phyloP scores from a whole-genome alignment of 1,140 invertebrate genomes.

The Drosophila lowei region DNA sequence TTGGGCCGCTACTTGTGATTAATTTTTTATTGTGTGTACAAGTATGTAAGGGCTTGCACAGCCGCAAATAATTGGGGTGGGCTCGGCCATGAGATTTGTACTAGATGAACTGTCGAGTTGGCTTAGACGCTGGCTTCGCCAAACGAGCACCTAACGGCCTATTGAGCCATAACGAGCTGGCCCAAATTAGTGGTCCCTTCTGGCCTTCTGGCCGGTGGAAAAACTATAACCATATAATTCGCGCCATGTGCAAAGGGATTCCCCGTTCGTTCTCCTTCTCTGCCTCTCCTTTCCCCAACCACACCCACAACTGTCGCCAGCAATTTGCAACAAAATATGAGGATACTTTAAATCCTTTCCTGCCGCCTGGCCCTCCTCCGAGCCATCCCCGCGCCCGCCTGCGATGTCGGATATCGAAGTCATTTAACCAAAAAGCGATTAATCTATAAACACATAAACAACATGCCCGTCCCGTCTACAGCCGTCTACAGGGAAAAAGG shows the following conservation, averaged over 20 bases:
- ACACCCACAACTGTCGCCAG: conserved; percentile 1
- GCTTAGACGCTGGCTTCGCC: conserved; percentile 1
- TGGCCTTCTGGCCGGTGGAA: background rate
- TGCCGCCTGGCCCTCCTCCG: background rate
- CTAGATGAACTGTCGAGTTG: conserved; percentile 1
- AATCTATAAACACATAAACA: conserved; percentile 83
- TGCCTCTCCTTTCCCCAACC: too few species aligned
- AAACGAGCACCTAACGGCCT: conserved; percentile 1
- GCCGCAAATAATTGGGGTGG: conserved; percentile 40
- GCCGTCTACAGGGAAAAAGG: background rate
- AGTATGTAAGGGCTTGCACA: background rate
- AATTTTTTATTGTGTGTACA: conserved; percentile 69
- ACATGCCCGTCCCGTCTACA: conserved; percentile 54
- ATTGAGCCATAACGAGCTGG: conserved; percentile 17
- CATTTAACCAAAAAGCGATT: conserved; percentile 82
- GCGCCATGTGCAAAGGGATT: conserved; percentile 4
- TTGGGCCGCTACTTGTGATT: conserved; percentile 51
- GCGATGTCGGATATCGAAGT: conserved; percentile 62
- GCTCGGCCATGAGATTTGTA: conserved; percentile 15
- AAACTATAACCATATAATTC: conserved; percentile 9
- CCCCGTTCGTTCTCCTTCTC: background rate
- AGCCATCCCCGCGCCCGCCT: conserved; percentile 5
- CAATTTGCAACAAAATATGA: conserved; percentile 56
- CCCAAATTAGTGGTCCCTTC: conserved; percentile 1
- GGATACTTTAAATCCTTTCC: conserved; percentile 20